A percentile compares a stretch with the other conserved stretches of the same genome.
phyloP scores from a whole-genome alignment of 2,113 vertebrate genomes.

The Bothrops jararaca region DNA sequence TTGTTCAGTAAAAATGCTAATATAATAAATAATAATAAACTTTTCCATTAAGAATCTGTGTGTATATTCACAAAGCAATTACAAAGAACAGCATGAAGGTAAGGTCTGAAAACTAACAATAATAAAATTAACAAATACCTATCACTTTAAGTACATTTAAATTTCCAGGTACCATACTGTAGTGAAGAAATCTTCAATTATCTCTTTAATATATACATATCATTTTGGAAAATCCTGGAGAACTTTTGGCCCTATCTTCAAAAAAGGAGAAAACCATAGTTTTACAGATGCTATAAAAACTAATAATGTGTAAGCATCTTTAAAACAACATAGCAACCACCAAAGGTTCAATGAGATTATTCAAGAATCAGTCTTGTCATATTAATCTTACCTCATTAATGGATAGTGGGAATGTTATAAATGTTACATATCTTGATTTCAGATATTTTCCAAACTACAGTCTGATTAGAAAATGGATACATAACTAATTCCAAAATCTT shows the following conservation, averaged over 20 bases:
- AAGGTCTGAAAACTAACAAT: too few relatives aligned
- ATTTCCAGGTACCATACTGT: too few relatives aligned
- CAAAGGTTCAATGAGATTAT: neutral
- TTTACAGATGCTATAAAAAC: neutral
- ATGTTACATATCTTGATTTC: neutral
- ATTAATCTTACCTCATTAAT: neutral
- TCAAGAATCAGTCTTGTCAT: neutral
- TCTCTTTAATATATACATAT: too few relatives aligned
- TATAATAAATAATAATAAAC: too few relatives aligned
- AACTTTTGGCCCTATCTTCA: neutral
- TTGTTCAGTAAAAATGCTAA: too few relatives aligned
- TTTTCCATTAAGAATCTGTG: too few relatives aligned
- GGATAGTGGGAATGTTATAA: neutral
- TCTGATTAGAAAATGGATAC: neutral
- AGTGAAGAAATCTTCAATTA: too few relatives aligned
- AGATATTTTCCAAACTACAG: neutral
- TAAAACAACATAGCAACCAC: neutral
- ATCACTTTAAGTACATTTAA: too few relatives aligned
- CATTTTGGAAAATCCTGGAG: too few relatives aligned
- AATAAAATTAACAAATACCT: too few relatives aligned
- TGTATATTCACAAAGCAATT: too few relatives aligned
- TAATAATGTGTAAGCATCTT: neutral
- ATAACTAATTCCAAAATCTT: neutral
- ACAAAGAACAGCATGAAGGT: too few relatives aligned
- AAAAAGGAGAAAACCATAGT: neutral